Percentiles rank a stretch among this genome's conserved stretches.
phyloP scores from a whole-genome alignment of 1,140 invertebrate genomes.

The Mya arenaria region DNA sequence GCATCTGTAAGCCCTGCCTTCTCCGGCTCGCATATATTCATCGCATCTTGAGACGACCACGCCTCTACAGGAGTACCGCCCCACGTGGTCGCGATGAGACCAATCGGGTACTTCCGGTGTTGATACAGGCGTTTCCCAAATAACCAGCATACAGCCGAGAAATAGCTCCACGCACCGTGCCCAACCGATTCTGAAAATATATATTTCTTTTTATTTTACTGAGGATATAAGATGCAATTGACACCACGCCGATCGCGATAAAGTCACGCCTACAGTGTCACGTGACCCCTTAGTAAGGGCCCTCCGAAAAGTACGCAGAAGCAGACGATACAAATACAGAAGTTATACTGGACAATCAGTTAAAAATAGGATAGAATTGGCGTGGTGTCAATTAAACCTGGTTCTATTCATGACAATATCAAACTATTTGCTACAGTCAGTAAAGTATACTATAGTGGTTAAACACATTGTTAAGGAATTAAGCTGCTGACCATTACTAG shows the following conservation, averaged over 20 bases:
- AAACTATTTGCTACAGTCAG: too few relatives aligned
- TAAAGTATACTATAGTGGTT: too few relatives aligned
- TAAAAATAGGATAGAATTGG: too few relatives aligned
- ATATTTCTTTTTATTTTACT: background rate
- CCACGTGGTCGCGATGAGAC: conserved; percentile 70
- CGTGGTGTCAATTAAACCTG: too few relatives aligned
- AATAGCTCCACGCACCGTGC: conserved; percentile 61
- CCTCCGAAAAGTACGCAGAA: too few relatives aligned
- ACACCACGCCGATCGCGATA: too few relatives aligned
- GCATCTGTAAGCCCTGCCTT: background rate
- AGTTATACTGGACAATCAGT: too few relatives aligned
- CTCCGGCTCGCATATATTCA: conserved; percentile 60
- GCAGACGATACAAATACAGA: too few relatives aligned
- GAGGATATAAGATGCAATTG: conserved; percentile 11
- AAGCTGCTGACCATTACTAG: conserved; percentile 61
- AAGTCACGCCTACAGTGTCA: too few relatives aligned
- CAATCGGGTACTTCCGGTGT: conserved; percentile 70
- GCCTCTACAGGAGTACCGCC: conserved; percentile 73
- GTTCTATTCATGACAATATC: too few relatives aligned
- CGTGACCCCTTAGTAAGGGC: too few relatives aligned
- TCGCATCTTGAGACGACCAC: conserved; percentile 70
- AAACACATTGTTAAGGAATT: too few relatives aligned
- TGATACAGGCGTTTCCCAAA: conserved; percentile 72
- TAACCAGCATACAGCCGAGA: conserved; percentile 78
- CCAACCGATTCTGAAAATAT: conserved; percentile 43